Evolutionary conservation across 1,140 invertebrate genomes (phyloP).

Genomic region (Trachelipus rathkii): DNA sequence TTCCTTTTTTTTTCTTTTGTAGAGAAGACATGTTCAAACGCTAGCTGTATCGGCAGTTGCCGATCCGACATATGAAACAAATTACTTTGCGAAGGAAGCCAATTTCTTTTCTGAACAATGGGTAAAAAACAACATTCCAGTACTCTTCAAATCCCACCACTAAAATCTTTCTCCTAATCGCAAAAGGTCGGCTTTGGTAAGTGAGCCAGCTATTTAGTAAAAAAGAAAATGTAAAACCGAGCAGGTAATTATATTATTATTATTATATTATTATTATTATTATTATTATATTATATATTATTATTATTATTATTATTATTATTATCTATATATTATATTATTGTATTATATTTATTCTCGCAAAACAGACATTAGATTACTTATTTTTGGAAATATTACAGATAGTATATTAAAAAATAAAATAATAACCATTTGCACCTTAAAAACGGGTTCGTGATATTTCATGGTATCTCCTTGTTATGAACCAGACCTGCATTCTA

Average conservation of each 20-base stretch:
- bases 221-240: slow-evolving; percentile 66
- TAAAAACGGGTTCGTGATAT: no score
- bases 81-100: slow-evolving; percentile 93
- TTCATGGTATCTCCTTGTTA: no score
- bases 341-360: no score
- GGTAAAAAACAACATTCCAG: slow-evolving; percentile 83
- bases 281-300: no score
- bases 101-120: slow-evolving; percentile 92
- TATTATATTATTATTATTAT: no score
- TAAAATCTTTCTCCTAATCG: slow-evolving; percentile 91
- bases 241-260: slow-evolving; percentile 32
- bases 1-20: slow-evolving; percentile 1
- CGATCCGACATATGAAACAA: slow-evolving; percentile 85
- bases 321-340: no score
- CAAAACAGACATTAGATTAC: no score
- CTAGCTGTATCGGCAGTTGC: slow-evolving; percentile 77
- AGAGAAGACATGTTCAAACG: slow-evolving; percentile 83
- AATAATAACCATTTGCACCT: no score
- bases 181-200: slow-evolving; percentile 66
- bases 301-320: no score
- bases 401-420: no score
- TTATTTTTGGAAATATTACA: no score
- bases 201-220: slow-evolving; percentile 98
- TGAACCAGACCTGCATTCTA: no score
- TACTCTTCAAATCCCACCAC: slow-evolving; percentile 93